Evolutionary conservation across 1,140 invertebrate species (phyloP), one percentile per base, ranked within the genome.

Genomic region (Tetragnatha versicolor): DNA sequence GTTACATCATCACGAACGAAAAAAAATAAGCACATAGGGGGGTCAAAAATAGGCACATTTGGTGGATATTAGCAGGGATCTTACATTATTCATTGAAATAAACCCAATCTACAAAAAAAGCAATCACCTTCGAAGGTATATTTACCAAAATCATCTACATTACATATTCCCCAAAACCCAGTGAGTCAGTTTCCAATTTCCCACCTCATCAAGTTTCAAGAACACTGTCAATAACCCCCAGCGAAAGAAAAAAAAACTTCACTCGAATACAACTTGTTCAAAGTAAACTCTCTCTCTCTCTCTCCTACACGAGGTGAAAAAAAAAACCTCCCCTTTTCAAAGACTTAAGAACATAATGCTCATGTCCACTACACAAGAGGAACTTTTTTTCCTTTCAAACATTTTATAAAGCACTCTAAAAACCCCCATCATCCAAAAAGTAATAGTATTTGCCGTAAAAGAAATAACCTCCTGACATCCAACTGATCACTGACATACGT

Each of bases 401-500:
- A 58, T 58, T n/a, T n/a, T 55, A 72, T 58, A 72, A 72, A 72
- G 53, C 53, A 37, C 51, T 72, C 25, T 35, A 27, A 70, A 68
- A 70, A 55, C 55, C 61, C n/a, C 55, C 35, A 73, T 73, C 55
- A 73, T 73, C 70, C 20, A 60, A 31, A 47, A 73, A 73, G 53
- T 73, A 73, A 73, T 73, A 73, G 70, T 73, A 73, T 73, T 73
- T 73, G 70, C 53, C 61, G 17, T 73, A 61, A 73, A 73, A 73
- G 70, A 61, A 73, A 73, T 73, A 73, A 61, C 70, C 70, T 73
- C 22, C 53, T 73, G 70, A 73, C 70, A 73, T 73, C 39, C 55
- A 60, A 61, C 55, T 61, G 53, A 73, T 73, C 70, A 73, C 37
- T 73, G 70, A 73, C 70, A 73, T 47, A 61, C 39, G 70, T 31